Evolutionary conservation across 2,797 vertebrate genomes (phyloP), one percentile per base, ranked within the genome.

Genomic region (Darevskia nairensis): DNA sequence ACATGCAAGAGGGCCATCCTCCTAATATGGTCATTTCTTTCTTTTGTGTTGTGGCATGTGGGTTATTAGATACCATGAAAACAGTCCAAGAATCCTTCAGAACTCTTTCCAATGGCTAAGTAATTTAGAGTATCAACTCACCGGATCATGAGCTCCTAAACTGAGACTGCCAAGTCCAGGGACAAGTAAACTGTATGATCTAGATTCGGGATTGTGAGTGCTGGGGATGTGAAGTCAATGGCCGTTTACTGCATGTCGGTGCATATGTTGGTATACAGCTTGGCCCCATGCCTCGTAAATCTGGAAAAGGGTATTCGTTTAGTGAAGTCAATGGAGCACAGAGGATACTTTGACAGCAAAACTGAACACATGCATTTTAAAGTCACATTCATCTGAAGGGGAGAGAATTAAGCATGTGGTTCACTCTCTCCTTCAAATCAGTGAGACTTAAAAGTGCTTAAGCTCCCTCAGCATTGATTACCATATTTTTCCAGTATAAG

Each of bases 81-180:
- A 23, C 23, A 46, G 64, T 84, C 74, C 81, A 84, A 78, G 55
- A 77, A 84, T 72, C 21, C 46, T 84, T 84, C 35, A 32, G 44
- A 84, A 69, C 29, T 72, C 35, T 46, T 88, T 84, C 75, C 27
- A 79, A 25, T 55, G 44, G 41, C 23, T 77, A 78, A 79, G 64
- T 78, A 77, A 88, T 84, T 76, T 88, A 79, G 66, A 69, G 27
- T 72, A 88, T 84, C 80, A 21, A 7, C 11, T 84, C 81, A 78
- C 74, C 21, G 46, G 2, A 10, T 44, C 32, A 55, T 80, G 66
- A 35, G 13, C 66, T 69, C 66, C 29, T 59, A 39, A 55, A 72
- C 8, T 17, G 29, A 44, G 66, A 44, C 11, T 79, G 75, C 75
- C n/a, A 88, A 44, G 13, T 61, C 39, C 32, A 72, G 66, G 23